These are phyloP conservation scores for Ochotona princeps DNA, from an alignment of 2,113 vertebrate genomes.

Conservation along the genomic window DNA sequence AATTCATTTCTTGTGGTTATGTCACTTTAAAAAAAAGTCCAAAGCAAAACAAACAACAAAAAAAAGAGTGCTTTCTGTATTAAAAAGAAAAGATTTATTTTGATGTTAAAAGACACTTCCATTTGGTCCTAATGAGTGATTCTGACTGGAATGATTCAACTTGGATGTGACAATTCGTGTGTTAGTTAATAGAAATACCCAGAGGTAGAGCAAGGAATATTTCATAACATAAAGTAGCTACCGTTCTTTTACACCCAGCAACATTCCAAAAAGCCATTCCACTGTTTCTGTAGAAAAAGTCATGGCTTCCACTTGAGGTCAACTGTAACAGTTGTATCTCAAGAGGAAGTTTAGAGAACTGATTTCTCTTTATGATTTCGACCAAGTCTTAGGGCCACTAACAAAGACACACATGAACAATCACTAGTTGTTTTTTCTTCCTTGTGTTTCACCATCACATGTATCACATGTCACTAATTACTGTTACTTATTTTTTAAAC, in stretches of 20 bases:
- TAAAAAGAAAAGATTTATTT: not conserved
- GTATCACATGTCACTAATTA: not conserved
- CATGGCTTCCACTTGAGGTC: not conserved
- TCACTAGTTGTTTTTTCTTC: not conserved
- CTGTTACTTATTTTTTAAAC: not conserved
- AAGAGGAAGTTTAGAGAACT: not conserved
- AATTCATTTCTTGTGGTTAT: not conserved
- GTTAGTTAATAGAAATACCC: not conserved
- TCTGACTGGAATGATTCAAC: slow-evolving; percentile 1
- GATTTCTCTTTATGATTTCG: not conserved
- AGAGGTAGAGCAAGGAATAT: not conserved
- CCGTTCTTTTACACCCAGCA: not conserved
- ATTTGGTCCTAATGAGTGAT: not conserved
- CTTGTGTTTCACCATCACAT: not conserved
- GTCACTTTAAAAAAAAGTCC: not conserved
- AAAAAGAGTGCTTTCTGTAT: not conserved
- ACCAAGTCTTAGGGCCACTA: not conserved
- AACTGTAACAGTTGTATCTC: not conserved
- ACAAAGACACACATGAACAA: not conserved
- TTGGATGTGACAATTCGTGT: not conserved
- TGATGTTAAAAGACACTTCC: not conserved
- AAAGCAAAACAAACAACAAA: not conserved
- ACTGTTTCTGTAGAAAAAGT: not conserved
- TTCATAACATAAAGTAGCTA: not conserved
- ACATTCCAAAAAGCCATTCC: not conserved